Evolutionary conservation across 2,888 invertebrate species (phyloP).

Genomic region (Acleris literana): DNA sequence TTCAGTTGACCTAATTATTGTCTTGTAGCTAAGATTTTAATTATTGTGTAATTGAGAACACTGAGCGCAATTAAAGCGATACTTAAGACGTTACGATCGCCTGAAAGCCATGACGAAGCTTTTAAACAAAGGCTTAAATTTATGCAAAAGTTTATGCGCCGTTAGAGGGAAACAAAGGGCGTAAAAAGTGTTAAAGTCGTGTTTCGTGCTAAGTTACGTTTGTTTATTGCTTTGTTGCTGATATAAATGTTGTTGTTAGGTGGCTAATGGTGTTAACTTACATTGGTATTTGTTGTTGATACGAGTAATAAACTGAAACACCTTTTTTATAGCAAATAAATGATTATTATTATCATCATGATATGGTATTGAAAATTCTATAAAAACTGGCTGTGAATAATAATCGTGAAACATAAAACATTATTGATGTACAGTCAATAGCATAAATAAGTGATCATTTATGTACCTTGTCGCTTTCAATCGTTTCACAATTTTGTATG

Average conservation of each 20-base stretch:
- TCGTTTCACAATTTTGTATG: no score
- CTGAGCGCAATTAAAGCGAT: constrained; percentile 30
- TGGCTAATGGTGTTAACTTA: constrained; percentile 1
- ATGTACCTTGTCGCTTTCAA: no score
- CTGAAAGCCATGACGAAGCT: constrained; percentile 33
- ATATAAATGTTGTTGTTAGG: background rate
- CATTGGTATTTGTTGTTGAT: no score
- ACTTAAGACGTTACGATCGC: constrained; percentile 36
- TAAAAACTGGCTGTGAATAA: no score
- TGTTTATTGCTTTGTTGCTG: constrained; percentile 8
- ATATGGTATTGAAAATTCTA: no score
- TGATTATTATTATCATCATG: no score
- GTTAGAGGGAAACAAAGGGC: constrained; percentile 34
- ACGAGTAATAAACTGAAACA: no score
- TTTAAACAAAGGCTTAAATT: constrained; percentile 36
- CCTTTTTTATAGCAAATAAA: no score
- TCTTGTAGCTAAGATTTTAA: constrained; percentile 14
- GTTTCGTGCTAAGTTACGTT: constrained; percentile 26
- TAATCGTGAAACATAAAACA: no score
- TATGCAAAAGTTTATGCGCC: constrained; percentile 35
- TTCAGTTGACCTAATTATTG: background rate
- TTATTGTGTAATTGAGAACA: constrained; percentile 30
- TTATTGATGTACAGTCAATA: no score
- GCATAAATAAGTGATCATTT: no score
- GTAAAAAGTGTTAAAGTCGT: constrained; percentile 33